Evolutionary conservation across 2,797 vertebrate genomes (phyloP), one percentile per base, ranked within the genome.

Genomic region (Protosalanx chinensis): DNA sequence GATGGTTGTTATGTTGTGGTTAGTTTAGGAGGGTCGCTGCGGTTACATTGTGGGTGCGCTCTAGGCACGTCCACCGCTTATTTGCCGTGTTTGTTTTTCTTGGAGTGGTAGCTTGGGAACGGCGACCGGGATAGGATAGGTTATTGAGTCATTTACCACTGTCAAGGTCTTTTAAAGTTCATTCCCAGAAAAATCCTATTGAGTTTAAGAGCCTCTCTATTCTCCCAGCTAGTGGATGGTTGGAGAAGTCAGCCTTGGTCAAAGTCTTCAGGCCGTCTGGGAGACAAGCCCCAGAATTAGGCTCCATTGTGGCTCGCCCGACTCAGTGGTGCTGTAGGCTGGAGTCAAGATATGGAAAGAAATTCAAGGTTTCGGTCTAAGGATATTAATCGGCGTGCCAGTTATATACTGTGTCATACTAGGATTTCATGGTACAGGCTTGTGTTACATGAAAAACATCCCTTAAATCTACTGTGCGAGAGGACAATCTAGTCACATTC

Each of bases 251-350:
- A 65, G 32, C 3, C 0, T 69, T 57, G 18, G 51, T 56, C 51
- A 64, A 60, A 70, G 18, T 77, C 23, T 60, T 70, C 0, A 10
- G 51, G 58, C 78, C 53, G 67, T 4, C 60, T 63, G 74, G 65
- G 81, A 20, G 76, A 72, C 66, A 69, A 80, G 74, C 71, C 35
- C 62, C 23, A 13, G 60, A 20, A 6, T 33, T 33, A 1, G 8
- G 18, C 12, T 27, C 7, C 56, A 18, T 4, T 27, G 57, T 59
- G 57, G n/a, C 3, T 46, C 7, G 41, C 41, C 41, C 41, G 15
- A 20, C n/a, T 20, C 56, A 20, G 4, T 58, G 16, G 16, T n/a
- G 56, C 56, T 20, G 56, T 58, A 58, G 56, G 56, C 56, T 58
- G 56, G 5, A n/a, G 18, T 58, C 56, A 20, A n/a, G 57, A 27